Conservation (phyloP, 2,888 invertebrate species). For the Thymelicus lineola region DNA sequence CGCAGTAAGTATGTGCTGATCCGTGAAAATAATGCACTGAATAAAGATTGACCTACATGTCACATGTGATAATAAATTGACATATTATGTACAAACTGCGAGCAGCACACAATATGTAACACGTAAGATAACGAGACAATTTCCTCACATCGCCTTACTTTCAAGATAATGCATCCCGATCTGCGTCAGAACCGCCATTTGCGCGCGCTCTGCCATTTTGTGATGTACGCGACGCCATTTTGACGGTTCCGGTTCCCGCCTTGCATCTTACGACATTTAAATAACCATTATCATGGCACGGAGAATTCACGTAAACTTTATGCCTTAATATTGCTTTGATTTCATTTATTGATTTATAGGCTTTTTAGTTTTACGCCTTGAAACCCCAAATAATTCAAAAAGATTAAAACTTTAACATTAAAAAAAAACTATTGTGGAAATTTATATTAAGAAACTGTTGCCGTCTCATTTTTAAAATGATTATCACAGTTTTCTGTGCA, state of each 20-base stretch:
- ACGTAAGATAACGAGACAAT: slow-evolving; percentile 33
- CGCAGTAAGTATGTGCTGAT: no score
- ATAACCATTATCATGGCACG: neutral
- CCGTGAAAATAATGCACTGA: no score
- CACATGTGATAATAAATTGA: neutral
- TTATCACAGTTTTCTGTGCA: no score
- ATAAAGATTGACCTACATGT: no score
- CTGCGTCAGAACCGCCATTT: slow-evolving; percentile 25
- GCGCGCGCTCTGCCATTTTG: slow-evolving; percentile 24
- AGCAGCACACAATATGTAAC: slow-evolving; percentile 1
- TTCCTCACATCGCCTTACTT: slow-evolving; percentile 32
- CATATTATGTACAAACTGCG: neutral
- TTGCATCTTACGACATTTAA: slow-evolving; percentile 17
- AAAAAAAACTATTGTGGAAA: no score
- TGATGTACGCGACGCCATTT: slow-evolving; percentile 32
- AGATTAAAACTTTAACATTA: no score
- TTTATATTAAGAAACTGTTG: no score
- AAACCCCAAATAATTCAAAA: no score
- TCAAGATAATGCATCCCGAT: slow-evolving; percentile 31
- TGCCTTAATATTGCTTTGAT: neutral
- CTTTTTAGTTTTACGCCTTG: neutral
- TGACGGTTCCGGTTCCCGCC: slow-evolving; percentile 24
- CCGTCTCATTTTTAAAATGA: no score
- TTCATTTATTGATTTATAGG: neutral
- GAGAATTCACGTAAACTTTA: neutral